Evolutionary conservation across 2,888 invertebrate genomes (phyloP).

Genomic region (Agrotis puta): DNA sequence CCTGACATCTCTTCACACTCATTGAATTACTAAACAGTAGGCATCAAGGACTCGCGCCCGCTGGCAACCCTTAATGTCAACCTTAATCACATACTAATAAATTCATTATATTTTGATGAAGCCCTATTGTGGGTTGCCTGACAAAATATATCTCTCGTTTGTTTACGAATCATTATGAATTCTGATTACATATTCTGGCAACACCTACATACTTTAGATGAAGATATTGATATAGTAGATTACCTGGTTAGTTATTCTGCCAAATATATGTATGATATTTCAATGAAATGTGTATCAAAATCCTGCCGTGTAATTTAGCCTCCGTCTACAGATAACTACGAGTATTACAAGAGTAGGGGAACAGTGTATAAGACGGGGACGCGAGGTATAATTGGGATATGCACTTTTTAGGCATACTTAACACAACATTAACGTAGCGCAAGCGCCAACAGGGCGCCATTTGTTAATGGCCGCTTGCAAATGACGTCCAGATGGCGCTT

Average conservation of each 20-base stretch:
- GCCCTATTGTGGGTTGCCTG: constrained; percentile 15
- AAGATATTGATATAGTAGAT: constrained; percentile 8
- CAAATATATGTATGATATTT: constrained; percentile 5
- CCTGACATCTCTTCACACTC: constrained; percentile 18
- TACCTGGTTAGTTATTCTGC: constrained; percentile 13
- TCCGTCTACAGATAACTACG: background rate
- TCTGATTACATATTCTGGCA: constrained; percentile 22
- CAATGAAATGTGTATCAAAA: constrained; percentile 21
- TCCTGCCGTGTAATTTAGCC: constrained; percentile 4
- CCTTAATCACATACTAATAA: constrained; percentile 29
- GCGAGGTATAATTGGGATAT: too few species aligned
- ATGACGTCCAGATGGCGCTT: too few species aligned
- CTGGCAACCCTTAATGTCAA: constrained; percentile 35
- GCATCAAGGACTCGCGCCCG: constrained; percentile 1
- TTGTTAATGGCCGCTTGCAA: too few species aligned
- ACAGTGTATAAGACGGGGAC: too few species aligned
- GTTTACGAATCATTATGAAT: constrained; percentile 21
- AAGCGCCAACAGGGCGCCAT: too few species aligned
- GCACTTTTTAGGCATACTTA: too few species aligned
- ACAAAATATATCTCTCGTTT: constrained; percentile 13
- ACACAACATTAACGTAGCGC: too few species aligned
- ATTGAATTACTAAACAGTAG: constrained; percentile 21
- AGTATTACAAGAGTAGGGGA: background rate
- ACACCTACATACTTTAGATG: constrained; percentile 11
- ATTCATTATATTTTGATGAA: constrained; percentile 23